These are phyloP conservation scores for Odiellus spinosus DNA, from an alignment of 2,888 invertebrate genomes.

Conservation along the genomic window DNA sequence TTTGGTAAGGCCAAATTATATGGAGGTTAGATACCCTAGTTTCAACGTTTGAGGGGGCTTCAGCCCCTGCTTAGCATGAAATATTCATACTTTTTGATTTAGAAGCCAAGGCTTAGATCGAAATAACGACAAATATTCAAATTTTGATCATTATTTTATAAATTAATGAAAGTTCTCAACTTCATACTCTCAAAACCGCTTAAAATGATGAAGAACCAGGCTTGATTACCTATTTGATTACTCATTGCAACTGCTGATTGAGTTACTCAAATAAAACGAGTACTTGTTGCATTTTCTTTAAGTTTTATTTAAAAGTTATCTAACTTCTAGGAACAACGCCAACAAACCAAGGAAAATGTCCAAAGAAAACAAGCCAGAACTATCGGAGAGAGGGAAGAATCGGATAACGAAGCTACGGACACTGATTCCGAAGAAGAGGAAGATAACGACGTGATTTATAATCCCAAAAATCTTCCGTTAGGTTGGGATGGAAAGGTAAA, in stretches of 20 bases:
- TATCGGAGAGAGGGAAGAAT: conserved; percentile 80
- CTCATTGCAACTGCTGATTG: neutral
- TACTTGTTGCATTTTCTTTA: neutral
- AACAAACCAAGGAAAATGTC: conserved; percentile 91
- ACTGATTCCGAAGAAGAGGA: conserved; percentile 62
- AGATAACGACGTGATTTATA: conserved; percentile 86
- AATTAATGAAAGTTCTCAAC: too few species aligned
- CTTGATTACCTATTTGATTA: neutral
- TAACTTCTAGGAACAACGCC: conserved; percentile 49
- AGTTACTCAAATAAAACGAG: neutral
- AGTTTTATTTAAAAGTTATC: neutral
- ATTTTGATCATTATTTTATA: too few species aligned
- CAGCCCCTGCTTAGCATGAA: too few species aligned
- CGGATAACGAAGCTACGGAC: conserved; percentile 54
- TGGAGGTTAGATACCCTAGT: too few species aligned
- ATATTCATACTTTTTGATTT: too few species aligned
- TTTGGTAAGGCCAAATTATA: too few species aligned
- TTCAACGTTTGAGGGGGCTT: too few species aligned
- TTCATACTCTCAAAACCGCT: too few species aligned
- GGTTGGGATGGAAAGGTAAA: conserved; percentile 93
- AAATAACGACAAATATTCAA: too few species aligned
- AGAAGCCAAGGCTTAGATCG: too few species aligned
- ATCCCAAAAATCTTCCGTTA: conserved; percentile 96
- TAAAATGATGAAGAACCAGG: neutral
- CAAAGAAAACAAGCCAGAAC: conserved; percentile 94